Evolutionary conservation across 2,888 invertebrate genomes (phyloP).

Genomic region (Pandemis corylana): DNA sequence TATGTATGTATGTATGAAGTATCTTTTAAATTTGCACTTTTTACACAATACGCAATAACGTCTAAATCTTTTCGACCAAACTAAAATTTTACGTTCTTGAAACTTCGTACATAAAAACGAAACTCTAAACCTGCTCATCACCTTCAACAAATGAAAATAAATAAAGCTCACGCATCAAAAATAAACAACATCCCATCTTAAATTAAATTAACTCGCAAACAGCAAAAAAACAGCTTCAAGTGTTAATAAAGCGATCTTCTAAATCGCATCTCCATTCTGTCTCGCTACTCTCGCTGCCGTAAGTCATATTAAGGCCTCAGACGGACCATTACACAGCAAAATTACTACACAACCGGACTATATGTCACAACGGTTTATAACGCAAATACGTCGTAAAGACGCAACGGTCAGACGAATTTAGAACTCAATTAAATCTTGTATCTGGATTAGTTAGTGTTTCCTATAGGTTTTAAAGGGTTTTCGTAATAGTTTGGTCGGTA

Average conservation of each 20-base stretch:
- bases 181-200: slow-evolving; percentile 19
- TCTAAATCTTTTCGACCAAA: no score
- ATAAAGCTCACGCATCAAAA: slow-evolving; percentile 3
- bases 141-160: background rate
- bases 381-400: slow-evolving; percentile 75
- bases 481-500: background rate
- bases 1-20: no score
- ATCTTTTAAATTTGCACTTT: background rate
- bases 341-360: slow-evolving; percentile 71
- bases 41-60: no score
- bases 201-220: slow-evolving; percentile 36
- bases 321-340: slow-evolving; percentile 78
- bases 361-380: slow-evolving; percentile 75
- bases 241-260: slow-evolving; percentile 65
- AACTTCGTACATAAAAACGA: background rate
- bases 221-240: slow-evolving; percentile 51
- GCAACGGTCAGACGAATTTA: slow-evolving; percentile 60
- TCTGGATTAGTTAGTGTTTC: slow-evolving; percentile 26
- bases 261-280: slow-evolving; percentile 65
- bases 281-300: slow-evolving; percentile 54
- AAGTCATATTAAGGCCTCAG: slow-evolving; percentile 66
- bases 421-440: slow-evolving; percentile 42
- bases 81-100: background rate
- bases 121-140: background rate
- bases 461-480: background rate